Conservation (phyloP, 1,140 invertebrate species). For the Drosophila persimilis region DNA sequence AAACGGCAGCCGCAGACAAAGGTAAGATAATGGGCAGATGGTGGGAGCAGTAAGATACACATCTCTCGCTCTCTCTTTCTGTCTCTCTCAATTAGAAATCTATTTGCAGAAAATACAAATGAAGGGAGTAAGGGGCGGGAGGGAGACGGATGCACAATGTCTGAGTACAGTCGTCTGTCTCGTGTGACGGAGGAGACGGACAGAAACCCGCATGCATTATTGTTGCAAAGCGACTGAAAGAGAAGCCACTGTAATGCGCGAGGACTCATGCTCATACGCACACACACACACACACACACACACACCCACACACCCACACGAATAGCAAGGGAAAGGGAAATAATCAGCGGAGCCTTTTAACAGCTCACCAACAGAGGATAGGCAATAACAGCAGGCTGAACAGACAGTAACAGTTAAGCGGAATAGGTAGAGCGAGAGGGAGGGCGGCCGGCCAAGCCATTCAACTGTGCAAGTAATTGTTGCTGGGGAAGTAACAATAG, state of each 20-base stretch:
- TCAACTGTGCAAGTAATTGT: too few relatives aligned
- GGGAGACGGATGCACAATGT: background rate
- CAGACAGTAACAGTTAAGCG: background rate
- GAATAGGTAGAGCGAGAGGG: too few relatives aligned
- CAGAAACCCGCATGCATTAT: conserved; percentile 33
- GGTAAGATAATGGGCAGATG: background rate
- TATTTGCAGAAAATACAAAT: conserved; percentile 40
- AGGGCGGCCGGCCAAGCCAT: too few relatives aligned
- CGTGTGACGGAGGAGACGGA: background rate
- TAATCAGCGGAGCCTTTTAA: conserved; percentile 13
- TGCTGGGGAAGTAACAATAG: too few relatives aligned
- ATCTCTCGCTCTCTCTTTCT: background rate
- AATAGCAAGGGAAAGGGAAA: conserved; percentile 2
- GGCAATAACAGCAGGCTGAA: conserved; percentile 18
- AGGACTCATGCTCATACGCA: conserved; percentile 2
- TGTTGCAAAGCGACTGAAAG: conserved; percentile 31
- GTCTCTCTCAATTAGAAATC: conserved; percentile 45
- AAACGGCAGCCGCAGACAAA: conserved; percentile 21
- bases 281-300: background rate
- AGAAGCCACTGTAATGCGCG: conserved; percentile 39
- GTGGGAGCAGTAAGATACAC: background rate
- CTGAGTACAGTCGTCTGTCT: background rate
- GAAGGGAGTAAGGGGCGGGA: background rate
- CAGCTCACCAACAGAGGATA: background rate
- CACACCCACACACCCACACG: too few relatives aligned